Base-by-base conservation (phyloP, 2,113 vertebrate species). In the Sylvilagus bachmani region DNA sequence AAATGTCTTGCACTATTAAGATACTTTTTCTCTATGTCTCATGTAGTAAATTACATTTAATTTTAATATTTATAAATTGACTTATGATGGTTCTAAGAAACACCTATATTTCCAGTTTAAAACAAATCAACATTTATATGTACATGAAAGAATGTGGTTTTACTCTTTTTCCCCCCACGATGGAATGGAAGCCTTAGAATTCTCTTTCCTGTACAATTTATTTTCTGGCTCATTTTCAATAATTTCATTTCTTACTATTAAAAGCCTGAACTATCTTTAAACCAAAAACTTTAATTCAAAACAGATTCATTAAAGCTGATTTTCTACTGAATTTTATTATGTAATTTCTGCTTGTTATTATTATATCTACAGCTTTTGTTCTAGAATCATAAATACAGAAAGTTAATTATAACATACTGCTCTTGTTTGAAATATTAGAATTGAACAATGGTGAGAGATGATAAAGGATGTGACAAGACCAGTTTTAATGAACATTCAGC, bases 401-500 rank as follows among this genome's bases (percentile, higher is more conserved):
- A 64, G 58, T 14, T 89, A 80, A 93, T 95, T 77, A 70, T 31
- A 78, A 75, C 21, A 53, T 19, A 62, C 17, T 74, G 33, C 29
- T 36, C 22, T 36, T 11, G 17, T 62, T 17, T 61, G 27, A 77
- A 88, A 70, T 16, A 36, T 49, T 14, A 58, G 58, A 94, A 81
- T 11, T 75, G 73, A 82, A 69, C 36, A 69, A 27, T 73, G 64
- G 51, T 33, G 8, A 64, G 77, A 90, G 24, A 55, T 27, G 7
- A 66, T 55, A 80, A 14, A 64, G 29, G 58, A 53, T 44, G 36
- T 29, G 51, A 19, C 11, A 8, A 91, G n/a, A 78, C 6, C 44
- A 89, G 58, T 75, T 86, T 93, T 89, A 94, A 90, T 81, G 64
- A 87, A 81, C n/a, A 71, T n/a, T 36, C 84, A 55, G 58, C 79